Conservation (phyloP, 2,888 invertebrate genomes). For the Julus scandinavius region DNA sequence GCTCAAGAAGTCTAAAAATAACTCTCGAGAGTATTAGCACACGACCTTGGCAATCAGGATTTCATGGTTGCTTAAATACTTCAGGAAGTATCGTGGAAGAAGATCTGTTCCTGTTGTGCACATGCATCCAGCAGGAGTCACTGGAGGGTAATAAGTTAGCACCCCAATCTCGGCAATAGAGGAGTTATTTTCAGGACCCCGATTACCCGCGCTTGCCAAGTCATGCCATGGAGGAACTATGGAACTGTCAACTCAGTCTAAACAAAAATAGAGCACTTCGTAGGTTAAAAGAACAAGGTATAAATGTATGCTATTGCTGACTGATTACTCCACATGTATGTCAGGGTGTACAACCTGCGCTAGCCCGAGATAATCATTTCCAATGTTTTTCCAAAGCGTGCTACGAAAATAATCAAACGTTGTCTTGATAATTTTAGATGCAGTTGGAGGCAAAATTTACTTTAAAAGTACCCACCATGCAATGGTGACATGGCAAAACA, state of each 20-base stretch:
- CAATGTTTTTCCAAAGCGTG: too few species aligned
- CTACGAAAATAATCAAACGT: too few species aligned
- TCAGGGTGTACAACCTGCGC: too few species aligned
- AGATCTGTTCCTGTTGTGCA: background rate
- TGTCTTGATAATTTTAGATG: too few species aligned
- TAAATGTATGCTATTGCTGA: background rate
- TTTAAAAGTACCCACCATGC: too few species aligned
- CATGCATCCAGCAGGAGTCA: background rate
- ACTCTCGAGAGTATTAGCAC: conserved; percentile 1
- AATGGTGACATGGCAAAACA: too few species aligned
- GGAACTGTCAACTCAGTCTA: conserved; percentile 19
- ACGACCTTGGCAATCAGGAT: conserved; percentile 29
- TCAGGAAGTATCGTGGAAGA: conserved; percentile 25
- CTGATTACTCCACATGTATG: background rate
- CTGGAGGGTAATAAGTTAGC: background rate
- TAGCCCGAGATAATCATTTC: too few species aligned
- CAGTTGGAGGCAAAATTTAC: too few species aligned
- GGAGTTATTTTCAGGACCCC: conserved; percentile 27
- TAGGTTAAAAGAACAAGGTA: background rate
- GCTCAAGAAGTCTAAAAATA: background rate
- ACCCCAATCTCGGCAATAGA: conserved; percentile 17
- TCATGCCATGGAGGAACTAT: background rate
- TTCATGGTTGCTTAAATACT: conserved; percentile 12
- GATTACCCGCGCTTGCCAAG: conserved; percentile 21
- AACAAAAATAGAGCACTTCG: background rate